phyloP scores from a whole-genome alignment of 2,888 invertebrate species.

The Poecilobothrus nobilitatus region DNA sequence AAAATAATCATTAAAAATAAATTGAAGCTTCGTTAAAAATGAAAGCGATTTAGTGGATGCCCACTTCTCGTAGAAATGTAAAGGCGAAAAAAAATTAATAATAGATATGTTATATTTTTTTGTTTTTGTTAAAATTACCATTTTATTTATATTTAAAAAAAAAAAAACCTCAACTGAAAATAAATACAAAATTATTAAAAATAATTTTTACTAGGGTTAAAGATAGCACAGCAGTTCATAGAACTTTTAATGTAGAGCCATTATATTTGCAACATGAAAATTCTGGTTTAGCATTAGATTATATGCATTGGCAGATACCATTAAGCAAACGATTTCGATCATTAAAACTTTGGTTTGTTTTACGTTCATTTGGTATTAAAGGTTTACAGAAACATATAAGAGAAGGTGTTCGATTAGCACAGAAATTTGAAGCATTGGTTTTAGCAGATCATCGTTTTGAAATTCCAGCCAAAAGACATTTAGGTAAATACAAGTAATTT shows the following conservation, averaged over 20 bases:
- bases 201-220: constrained; percentile 64
- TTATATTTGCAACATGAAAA: constrained; percentile 96
- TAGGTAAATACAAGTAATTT: constrained; percentile 40
- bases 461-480: constrained; percentile 74
- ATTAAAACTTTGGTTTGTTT: constrained; percentile 92
- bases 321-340: constrained; percentile 88
- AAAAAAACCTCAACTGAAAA: too few relatives aligned
- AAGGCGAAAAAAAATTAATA: too few relatives aligned
- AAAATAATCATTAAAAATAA: too few relatives aligned
- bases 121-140: too few relatives aligned
- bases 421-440: constrained; percentile 82
- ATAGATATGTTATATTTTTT: too few relatives aligned
- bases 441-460: constrained; percentile 79
- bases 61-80: too few relatives aligned
- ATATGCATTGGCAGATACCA: constrained; percentile 98
- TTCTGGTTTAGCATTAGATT: constrained; percentile 92
- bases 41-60: too few relatives aligned
- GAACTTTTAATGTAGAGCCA: constrained; percentile 97
- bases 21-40: too few relatives aligned
- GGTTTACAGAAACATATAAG: constrained; percentile 90
- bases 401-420: constrained; percentile 81
- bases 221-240: constrained; percentile 84
- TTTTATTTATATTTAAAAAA: too few relatives aligned
- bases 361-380: constrained; percentile 83
- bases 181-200: too few relatives aligned